Base-by-base conservation (phyloP, 2,888 invertebrate species). In the Unio pictorum region DNA sequence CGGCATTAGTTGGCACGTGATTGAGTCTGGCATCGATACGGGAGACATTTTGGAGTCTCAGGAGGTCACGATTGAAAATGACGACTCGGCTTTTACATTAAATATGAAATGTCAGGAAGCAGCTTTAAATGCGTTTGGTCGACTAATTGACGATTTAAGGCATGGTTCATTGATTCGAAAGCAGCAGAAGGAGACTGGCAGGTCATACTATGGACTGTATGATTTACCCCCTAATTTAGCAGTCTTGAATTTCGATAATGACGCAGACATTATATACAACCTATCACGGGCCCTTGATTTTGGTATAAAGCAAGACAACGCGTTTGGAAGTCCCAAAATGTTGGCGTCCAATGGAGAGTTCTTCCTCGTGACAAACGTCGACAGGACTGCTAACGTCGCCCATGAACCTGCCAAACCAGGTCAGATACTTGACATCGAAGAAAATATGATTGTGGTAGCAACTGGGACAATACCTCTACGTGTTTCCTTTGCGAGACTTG, bases 1-100 rank as follows among this genome's bases (percentile, higher is more conserved):
- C 64, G 83, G 83, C 2, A 76, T 83, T 26, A 80, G 76, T 55
- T 81, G 81, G 83, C 83, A 81, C 65, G 73, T 81, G 0, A 73
- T 81, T 3, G 83, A 81, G 70, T 34, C 68, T 1, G 81, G 75
- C 18, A 81, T 83, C 45, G 83, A 83, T 70, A 83, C 83, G 6
- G 83, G 83, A 3, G 78, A 81, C 56, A 81, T 83, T 67, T 73
- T 83, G 8, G 69, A 80, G 66, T 74, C 68, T 61, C 68, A 73
- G 66, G 55, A 59, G 7, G 80, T 83, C 8, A 64, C 69, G 3
- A 80, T 83, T 30, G 61, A 68, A 7, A 69, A 72, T 15, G 70
- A 75, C 2, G 83, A 83, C 58, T 80, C 81, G 0, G 81, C 81
- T 3, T 65, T 83, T 2, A 79, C 80, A 28, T 60, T 83, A 26